phyloP scores from a whole-genome alignment of 1,140 invertebrate species.

The Danaus melanippus region DNA sequence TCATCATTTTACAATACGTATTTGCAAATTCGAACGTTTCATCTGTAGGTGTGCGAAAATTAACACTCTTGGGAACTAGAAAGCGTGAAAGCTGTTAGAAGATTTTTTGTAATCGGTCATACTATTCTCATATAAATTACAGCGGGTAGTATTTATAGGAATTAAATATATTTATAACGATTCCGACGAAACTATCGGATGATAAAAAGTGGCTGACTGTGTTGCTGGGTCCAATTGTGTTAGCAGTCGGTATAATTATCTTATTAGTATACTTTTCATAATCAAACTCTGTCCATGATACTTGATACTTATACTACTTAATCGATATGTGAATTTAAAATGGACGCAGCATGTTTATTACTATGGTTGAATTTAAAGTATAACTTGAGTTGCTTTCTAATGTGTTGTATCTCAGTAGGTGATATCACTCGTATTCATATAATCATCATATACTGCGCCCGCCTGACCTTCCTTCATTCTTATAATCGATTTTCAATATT shows the following conservation, averaged over 20 bases:
- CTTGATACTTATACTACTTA: too few species aligned
- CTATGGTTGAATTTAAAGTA: conserved; percentile 19
- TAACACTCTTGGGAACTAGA: conserved; percentile 8
- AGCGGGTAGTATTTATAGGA: too few species aligned
- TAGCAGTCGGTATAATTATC: too few species aligned
- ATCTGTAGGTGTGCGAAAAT: conserved; percentile 15
- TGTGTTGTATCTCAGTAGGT: conserved; percentile 29
- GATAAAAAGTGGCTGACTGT: too few species aligned
- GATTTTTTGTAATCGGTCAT: conserved; percentile 1
- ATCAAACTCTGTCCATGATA: too few species aligned
- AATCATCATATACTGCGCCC: conserved; percentile 23
- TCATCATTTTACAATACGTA: conserved; percentile 11
- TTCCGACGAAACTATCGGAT: too few species aligned
- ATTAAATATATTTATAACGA: too few species aligned
- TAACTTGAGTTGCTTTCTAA: too few species aligned
- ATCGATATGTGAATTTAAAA: conserved; percentile 8
- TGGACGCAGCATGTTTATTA: conserved; percentile 24
- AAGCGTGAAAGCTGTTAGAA: conserved; percentile 10
- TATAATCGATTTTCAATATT: conserved; percentile 38
- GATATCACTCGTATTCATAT: conserved; percentile 33
- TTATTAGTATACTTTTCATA: too few species aligned
- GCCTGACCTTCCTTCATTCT: conserved; percentile 36
- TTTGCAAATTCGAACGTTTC: conserved; percentile 14
- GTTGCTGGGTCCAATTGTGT: too few species aligned
- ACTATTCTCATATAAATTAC: not conserved